Evolutionary conservation across 2,797 vertebrate species (phyloP).

Genomic region (Sebastes kiyomatsui): DNA sequence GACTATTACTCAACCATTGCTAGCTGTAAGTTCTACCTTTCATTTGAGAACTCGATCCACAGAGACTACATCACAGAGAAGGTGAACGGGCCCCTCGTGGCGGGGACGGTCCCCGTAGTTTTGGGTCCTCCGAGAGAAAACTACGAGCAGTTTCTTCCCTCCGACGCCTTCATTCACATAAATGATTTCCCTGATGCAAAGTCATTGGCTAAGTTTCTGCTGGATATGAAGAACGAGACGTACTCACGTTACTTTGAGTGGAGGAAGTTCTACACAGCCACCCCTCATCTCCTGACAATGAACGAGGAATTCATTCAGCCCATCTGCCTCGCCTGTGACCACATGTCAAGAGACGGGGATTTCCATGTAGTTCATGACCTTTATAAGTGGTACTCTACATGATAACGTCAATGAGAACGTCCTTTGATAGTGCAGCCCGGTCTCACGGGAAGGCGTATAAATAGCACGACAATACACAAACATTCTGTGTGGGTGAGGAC

Average conservation of each 20-base stretch:
- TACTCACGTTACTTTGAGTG: conserved; percentile 89
- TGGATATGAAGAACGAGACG: conserved; percentile 84
- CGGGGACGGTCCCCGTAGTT: conserved; percentile 88
- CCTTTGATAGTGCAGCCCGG: neutral
- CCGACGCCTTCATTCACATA: conserved; percentile 89
- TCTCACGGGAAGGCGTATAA: too few species aligned
- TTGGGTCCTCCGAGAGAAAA: conserved; percentile 89
- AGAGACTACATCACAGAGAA: conserved; percentile 92
- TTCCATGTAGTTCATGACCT: conserved; percentile 1
- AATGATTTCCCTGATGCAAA: conserved; percentile 88
- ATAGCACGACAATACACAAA: too few species aligned
- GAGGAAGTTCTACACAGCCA: conserved; percentile 83
- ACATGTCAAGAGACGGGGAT: conserved; percentile 62
- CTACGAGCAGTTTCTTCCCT: conserved; percentile 89
- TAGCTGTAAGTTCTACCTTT: conserved; percentile 91
- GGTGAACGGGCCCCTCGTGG: conserved; percentile 88
- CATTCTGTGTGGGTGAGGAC: too few species aligned
- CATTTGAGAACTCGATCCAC: conserved; percentile 91
- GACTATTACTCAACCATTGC: conserved; percentile 88
- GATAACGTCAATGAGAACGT: neutral
- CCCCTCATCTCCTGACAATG: conserved; percentile 51
- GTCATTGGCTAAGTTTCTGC: conserved; percentile 86
- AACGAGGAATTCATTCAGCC: conserved; percentile 85
- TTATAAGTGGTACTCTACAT: neutral
- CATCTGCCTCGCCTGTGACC: conserved; percentile 87